Percentiles rank a stretch among this genome's conserved stretches.
Conservation (phyloP, 2,113 vertebrate species). For the Glaucomys volans region DNA sequence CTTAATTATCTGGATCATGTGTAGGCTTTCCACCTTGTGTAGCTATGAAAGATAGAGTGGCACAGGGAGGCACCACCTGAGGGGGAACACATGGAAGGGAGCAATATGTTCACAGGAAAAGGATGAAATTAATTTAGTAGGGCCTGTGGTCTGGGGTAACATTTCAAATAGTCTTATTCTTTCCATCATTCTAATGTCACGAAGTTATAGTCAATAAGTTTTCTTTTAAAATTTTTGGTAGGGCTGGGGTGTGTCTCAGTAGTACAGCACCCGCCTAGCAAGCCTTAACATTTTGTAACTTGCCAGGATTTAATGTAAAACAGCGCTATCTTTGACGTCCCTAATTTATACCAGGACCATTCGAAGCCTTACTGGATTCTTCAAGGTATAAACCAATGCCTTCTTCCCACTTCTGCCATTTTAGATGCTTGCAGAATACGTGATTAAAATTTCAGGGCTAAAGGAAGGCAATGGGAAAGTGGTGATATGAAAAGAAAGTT, state of each 20-base stretch:
- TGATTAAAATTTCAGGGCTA: background rate
- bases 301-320: background rate
- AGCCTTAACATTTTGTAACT: background rate
- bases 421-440: background rate
- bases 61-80: background rate
- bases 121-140: background rate
- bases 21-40: background rate
- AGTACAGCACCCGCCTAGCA: background rate
- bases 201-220: background rate
- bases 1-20: conserved; percentile 57
- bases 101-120: background rate
- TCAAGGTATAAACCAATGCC: background rate
- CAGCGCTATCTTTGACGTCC: rapidly evolving
- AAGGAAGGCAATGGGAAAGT: background rate
- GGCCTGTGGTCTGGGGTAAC: background rate
- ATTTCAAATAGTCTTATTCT: background rate
- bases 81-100: background rate
- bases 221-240: background rate
- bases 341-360: background rate
- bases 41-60: background rate
- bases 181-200: background rate
- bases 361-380: background rate
- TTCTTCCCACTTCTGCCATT: background rate
- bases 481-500: background rate
- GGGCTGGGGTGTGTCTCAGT: background rate